phyloP scores from a whole-genome alignment of 2,888 invertebrate species.

The Griposia aprilina region DNA sequence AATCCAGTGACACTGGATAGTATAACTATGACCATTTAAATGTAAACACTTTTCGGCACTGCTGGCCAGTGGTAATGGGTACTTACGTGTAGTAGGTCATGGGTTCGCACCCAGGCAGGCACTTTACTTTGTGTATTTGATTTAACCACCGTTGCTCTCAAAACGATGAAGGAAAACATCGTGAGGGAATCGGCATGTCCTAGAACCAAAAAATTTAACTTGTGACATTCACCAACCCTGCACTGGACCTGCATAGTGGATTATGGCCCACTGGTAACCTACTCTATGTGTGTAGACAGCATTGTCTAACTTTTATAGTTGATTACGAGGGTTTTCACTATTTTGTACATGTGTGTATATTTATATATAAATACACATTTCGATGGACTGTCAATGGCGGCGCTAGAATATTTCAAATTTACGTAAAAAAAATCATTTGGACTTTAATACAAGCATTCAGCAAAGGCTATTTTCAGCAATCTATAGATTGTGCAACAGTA shows the following conservation, averaged over 20 bases:
- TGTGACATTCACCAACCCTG: neutral
- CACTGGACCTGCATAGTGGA: neutral
- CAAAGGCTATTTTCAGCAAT: too few relatives aligned
- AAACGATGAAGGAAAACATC: neutral
- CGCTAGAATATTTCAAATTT: too few relatives aligned
- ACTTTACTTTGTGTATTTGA: neutral
- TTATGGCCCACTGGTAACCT: neutral
- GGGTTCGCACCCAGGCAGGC: rapidly evolving
- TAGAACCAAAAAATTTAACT: neutral
- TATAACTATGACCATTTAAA: neutral
- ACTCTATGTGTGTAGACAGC: too few relatives aligned
- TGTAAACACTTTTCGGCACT: neutral
- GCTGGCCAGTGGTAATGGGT: neutral
- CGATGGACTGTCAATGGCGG: too few relatives aligned
- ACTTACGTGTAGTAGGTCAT: neutral
- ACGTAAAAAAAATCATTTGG: too few relatives aligned
- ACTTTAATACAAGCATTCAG: too few relatives aligned
- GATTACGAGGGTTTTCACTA: too few relatives aligned
- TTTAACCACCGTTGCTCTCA: neutral
- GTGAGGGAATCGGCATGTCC: neutral
- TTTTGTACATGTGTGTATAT: too few relatives aligned
- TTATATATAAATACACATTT: too few relatives aligned
- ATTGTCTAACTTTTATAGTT: too few relatives aligned
- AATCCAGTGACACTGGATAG: neutral
- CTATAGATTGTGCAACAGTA: too few relatives aligned